phyloP scores from a whole-genome alignment of 2,797 vertebrate species.

The Odontamblyopus lacepedii region DNA sequence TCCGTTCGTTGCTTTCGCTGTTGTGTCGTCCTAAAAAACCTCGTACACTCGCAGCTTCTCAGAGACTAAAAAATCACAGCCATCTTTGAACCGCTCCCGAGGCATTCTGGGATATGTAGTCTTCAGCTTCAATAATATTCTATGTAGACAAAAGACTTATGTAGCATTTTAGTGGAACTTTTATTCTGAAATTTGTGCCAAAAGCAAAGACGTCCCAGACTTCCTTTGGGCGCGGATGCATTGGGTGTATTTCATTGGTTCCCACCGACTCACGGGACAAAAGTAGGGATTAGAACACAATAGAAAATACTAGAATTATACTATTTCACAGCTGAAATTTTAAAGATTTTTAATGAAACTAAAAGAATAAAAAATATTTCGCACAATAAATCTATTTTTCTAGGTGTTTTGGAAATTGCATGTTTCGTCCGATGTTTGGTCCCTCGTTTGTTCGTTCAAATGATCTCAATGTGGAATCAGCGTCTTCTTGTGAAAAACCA shows the following conservation, averaged over 20 bases:
- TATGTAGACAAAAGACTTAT: slow-evolving; percentile 76
- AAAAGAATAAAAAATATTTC: slow-evolving; percentile 83
- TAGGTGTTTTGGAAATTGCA: slow-evolving; percentile 85
- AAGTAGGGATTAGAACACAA: slow-evolving; percentile 37
- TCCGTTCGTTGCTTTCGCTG: slow-evolving; percentile 92
- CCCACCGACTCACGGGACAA: slow-evolving; percentile 77
- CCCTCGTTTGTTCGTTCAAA: slow-evolving; percentile 57
- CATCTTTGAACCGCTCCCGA: slow-evolving; percentile 85
- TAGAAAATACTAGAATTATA: slow-evolving; percentile 51
- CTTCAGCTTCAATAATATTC: slow-evolving; percentile 52
- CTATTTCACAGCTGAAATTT: slow-evolving; percentile 80
- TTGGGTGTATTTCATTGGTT: slow-evolving; percentile 99
- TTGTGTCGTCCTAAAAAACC: slow-evolving; percentile 91
- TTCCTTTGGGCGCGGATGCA: slow-evolving; percentile 93
- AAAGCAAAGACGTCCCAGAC: slow-evolving; percentile 86
- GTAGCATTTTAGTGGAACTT: slow-evolving; percentile 80
- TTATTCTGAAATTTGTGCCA: neutral
- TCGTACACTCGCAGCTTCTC: slow-evolving; percentile 85
- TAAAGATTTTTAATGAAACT: slow-evolving; percentile 84
- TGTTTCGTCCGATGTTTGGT: slow-evolving; percentile 75
- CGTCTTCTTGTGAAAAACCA: slow-evolving; percentile 70
- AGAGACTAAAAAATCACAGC: slow-evolving; percentile 99
- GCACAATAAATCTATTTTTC: slow-evolving; percentile 89
- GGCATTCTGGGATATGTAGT: slow-evolving; percentile 93
- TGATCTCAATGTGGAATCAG: slow-evolving; percentile 55